Evolutionary conservation across 2,113 vertebrate genomes (phyloP).

Genomic region (Psammodynastes pulverulentus): DNA sequence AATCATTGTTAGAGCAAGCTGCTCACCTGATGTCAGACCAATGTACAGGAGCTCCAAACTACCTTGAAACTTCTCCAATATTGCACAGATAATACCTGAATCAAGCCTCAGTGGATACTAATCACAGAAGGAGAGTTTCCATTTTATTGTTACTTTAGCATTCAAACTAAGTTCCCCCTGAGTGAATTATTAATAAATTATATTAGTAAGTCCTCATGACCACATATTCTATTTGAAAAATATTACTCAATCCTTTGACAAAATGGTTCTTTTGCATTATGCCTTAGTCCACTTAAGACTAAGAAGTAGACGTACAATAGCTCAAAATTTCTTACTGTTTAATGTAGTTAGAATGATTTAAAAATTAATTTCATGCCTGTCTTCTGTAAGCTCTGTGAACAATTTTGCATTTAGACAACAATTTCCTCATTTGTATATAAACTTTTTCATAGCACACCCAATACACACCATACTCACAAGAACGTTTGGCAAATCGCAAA

Average conservation of each 20-base stretch:
- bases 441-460: conserved; percentile 9
- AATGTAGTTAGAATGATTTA: conserved; percentile 11
- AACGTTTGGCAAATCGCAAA: conserved; percentile 22
- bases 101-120: background rate
- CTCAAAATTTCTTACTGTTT: background rate
- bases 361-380: conserved; percentile 22
- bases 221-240: background rate
- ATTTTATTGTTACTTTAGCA: background rate
- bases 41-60: background rate
- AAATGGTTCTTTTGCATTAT: background rate
- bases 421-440: conserved; percentile 19
- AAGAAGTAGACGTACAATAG: background rate
- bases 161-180: background rate
- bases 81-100: background rate
- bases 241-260: background rate
- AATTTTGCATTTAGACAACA: conserved; percentile 20
- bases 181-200: conserved; percentile 10
- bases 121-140: background rate
- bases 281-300: background rate
- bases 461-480: background rate
- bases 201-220: background rate
- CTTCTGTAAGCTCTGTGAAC: conserved; percentile 9
- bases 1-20: background rate
- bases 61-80: background rate
- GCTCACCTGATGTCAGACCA: background rate